A percentile compares a stretch with the other conserved stretches of the same genome.
These are phyloP conservation scores for Astyanax mexicanus DNA, from an alignment of 2,797 vertebrate species.

Conservation along the genomic window DNA sequence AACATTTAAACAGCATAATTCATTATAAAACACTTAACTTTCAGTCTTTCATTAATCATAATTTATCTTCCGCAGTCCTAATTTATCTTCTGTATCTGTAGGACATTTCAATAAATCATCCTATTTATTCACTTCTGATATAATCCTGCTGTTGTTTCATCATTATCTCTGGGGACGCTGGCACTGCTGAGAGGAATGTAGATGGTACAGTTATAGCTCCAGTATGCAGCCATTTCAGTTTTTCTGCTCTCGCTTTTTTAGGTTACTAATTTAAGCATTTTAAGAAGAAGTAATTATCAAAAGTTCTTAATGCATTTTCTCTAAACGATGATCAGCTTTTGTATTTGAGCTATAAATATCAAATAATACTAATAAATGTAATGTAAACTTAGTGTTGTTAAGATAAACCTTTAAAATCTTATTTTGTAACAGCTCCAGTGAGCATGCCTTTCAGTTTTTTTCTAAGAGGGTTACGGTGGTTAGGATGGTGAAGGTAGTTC, in stretches of 20 bases:
- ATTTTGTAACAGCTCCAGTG: too few relatives aligned
- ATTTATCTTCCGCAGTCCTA: constrained; percentile 2
- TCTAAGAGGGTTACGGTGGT: too few relatives aligned
- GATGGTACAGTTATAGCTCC: background rate
- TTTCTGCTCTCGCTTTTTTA: background rate
- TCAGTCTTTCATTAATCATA: constrained; percentile 16
- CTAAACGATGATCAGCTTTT: too few relatives aligned
- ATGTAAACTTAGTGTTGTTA: too few relatives aligned
- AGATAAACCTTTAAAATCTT: too few relatives aligned
- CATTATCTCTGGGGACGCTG: background rate
- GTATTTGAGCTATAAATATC: too few relatives aligned
- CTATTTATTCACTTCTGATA: constrained; percentile 8
- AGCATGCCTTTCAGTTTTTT: too few relatives aligned
- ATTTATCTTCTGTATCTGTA: constrained; percentile 11
- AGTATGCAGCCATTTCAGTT: background rate
- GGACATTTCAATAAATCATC: constrained; percentile 32
- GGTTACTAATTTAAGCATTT: too few relatives aligned
- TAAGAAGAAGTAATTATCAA: too few relatives aligned
- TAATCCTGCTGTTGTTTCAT: background rate
- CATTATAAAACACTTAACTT: background rate
- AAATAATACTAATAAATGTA: too few relatives aligned
- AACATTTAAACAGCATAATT: constrained; percentile 1
- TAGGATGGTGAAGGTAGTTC: too few relatives aligned
- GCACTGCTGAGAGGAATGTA: background rate
- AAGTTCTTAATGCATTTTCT: too few relatives aligned